Evolutionary conservation across 2,888 invertebrate species (phyloP).

Genomic region (Phaonia tiefii): DNA sequence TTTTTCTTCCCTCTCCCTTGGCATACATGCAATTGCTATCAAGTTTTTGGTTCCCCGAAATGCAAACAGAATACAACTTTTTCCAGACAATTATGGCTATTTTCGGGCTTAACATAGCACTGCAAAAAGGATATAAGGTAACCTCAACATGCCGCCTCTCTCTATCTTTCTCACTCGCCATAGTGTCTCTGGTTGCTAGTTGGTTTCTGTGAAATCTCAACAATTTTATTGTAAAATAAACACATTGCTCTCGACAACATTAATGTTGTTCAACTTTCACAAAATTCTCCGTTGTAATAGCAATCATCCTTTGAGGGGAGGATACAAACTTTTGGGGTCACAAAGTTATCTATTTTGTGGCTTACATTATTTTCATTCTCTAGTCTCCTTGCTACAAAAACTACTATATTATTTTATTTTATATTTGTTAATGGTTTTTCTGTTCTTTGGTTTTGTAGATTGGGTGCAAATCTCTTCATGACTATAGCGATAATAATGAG

Average conservation of each 20-base stretch:
- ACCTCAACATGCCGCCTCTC: too few relatives aligned
- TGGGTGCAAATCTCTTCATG: slow-evolving; percentile 26
- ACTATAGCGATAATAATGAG: slow-evolving; percentile 29
- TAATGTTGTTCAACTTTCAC: slow-evolving; percentile 13
- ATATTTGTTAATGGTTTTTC: slow-evolving; percentile 29
- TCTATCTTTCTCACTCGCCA: background rate
- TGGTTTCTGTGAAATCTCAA: background rate
- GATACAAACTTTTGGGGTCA: slow-evolving; percentile 67
- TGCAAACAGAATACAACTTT: background rate
- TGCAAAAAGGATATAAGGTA: slow-evolving; percentile 18
- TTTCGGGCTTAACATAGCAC: slow-evolving; percentile 19
- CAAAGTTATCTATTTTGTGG: slow-evolving; percentile 71
- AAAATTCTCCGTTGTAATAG: background rate
- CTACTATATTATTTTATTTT: slow-evolving; percentile 24
- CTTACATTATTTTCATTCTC: slow-evolving; percentile 48
- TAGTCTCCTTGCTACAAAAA: slow-evolving; percentile 16
- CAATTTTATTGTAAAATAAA: slow-evolving; percentile 38
- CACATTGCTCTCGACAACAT: slow-evolving; percentile 16
- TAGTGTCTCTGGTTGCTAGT: background rate
- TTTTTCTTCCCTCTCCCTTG: background rate
- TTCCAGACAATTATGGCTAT: slow-evolving; percentile 27
- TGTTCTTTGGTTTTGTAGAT: slow-evolving; percentile 8
- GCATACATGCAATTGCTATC: slow-evolving; percentile 14
- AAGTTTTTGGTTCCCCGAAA: background rate
- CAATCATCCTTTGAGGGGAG: background rate